Base-by-base conservation (phyloP, 1,140 invertebrate genomes). In the Drosophila pruinosa region DNA sequence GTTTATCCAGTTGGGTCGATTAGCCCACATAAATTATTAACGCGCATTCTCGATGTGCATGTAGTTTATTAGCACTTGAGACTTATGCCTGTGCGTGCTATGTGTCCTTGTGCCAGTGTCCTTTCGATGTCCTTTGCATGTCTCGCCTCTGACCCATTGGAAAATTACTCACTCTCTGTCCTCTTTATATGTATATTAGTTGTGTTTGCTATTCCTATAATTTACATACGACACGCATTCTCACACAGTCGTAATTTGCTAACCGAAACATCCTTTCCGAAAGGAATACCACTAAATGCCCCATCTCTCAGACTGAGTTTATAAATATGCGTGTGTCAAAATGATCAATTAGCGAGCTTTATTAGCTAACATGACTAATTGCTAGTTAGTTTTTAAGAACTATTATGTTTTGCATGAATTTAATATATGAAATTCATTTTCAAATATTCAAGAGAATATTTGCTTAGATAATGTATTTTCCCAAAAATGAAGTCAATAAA, bases 211-310 rank as follows among this genome's bases (percentile, higher is more conserved):
- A 53, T 73, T 74, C 68, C 61, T 70, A 86, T 76, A 86, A 86
- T 86, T 86, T 86, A 86, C 81, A 88, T 86, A 86, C 81, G 82
- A 88, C 81, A 86, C 81, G 81, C 81, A 88, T 86, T 88, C 81
- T 78, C 69, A 69, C 73, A 80, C 76, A 85, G 54, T 65, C 48
- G 17, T 48, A 24, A 74, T 74, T 67, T 22, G 72, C 54, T 58
- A 41, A 52, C 47, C 14, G 10, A 12, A 34, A n/a, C 7, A 43
- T 19, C 39, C 45, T n/a, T n/a, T n/a, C n/a, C n/a, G n/a, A 45
- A 2, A 8, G 14, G 5, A 4, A 14, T 38, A 28, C 21, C n/a
- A 7, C 39, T 10, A 45, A 59, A 7, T 22, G 31, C 2, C 21
- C 43, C 14, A 26, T 19, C 28, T 75, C 43, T 41, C 36, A 65